Base-by-base conservation (phyloP, 2,113 vertebrate genomes). In the Synchiropus splendidus region DNA sequence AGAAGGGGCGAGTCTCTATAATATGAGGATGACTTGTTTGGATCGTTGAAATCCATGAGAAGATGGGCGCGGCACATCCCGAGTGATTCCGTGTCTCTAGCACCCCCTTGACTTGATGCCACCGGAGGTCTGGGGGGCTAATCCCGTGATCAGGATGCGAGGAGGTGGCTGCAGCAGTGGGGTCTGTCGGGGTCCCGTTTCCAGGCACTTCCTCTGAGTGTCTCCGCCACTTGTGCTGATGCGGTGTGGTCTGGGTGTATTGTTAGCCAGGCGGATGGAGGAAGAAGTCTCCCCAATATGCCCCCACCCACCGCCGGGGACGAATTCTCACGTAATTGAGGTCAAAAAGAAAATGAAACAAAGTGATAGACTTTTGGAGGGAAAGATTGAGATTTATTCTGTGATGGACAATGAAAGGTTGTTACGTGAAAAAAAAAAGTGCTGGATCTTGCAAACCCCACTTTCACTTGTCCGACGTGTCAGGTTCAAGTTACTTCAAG, bases 101-200 rank as follows among this genome's bases (percentile, higher is more conserved):
- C 17, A 0, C 34, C 18, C 78, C 78, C 81, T 82, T 79, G 82
- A 84, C 80, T 77, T 18, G 21, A 58, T 44, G 53, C 18, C 39
- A 18, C 39, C 17, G 12, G 4, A 10, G 47, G 57, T 44, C 52
- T 9, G 18, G 43, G 43, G 36, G 9, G 10, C 47, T 86, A 87
- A 87, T 87, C 85, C 85, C 63, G 78, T 85, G 77, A 86, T 87
- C 81, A 80, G 83, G 70, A 87, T 86, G 81, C 83, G 67, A 72
- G 65, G 64, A 36, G 44, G 17, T 5, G 39, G 4, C 21, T 27
- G 21, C 4, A 27, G 21, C 21, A 27, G 8, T 8, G 37, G 51
- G 59, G 52, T 49, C 45, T 21, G 42, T 42, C 61, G 49, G 53
- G 51, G 47, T 16, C 37, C 48, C 51, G 49, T 48, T 27, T 64